Base-by-base conservation (phyloP, 2,797 vertebrate species). In the Paramormyrops hopkinsi region DNA sequence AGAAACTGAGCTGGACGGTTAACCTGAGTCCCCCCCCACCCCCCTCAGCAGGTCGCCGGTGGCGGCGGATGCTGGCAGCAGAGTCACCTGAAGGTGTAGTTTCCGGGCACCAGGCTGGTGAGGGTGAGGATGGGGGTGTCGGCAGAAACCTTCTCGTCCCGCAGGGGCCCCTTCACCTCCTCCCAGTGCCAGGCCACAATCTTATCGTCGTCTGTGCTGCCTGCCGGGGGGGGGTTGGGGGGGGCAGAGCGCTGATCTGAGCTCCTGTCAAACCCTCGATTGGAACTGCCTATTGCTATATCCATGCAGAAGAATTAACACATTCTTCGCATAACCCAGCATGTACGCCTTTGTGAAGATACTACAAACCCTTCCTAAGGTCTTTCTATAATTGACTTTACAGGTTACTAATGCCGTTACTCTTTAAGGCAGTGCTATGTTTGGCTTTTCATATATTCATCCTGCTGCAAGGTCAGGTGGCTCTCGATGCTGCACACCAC, bases 201-300 rank as follows among this genome's bases (percentile, higher is more conserved):
- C 94, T 95, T 98, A 93, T 99, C 97, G 92, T 99, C 99, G 88
- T 99, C 98, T 0, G 97, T 99, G 94, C 99, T 99, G 93, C 98
- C 99, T 98, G 95, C 89, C 3, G 65, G 76, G 87, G 41, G 7
- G 79, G 9, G 17, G 12, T 3, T 17, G 53, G 53, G 54, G 44
- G n/a, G 33, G 2, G 46, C 9, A 7, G 37, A 44, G 8, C 12
- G 5, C 33, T 44, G 76, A 46, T 2, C 3, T 25, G 12, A 6
- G 6, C 12, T 4, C 51, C 37, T 79, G 37, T n/a, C 2, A 14
- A 44, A 44, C 14, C 4, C 73, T 79, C 2, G 5, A 37, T 19
- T 17, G 33, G 3, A 76, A 37, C 33, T 76, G 12, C 69, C 69
- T 1, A 76, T 3, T 19, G 37, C 69, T 3, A 41, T 7, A 76